These are phyloP conservation scores for Chirona hameri DNA, from an alignment of 2,888 invertebrate genomes.

Conservation along the genomic window DNA sequence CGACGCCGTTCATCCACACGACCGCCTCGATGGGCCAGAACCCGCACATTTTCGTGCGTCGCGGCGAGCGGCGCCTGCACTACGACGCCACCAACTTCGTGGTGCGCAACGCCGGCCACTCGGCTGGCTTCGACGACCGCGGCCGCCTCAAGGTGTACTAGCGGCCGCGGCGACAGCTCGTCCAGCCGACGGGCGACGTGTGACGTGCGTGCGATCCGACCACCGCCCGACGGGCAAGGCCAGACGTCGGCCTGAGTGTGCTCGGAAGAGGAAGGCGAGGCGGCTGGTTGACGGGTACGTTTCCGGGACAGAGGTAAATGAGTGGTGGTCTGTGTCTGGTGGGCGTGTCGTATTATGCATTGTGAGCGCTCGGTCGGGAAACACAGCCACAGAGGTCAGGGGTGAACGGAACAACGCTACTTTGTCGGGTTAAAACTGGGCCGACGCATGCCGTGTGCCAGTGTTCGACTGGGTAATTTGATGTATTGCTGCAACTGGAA, in stretches of 20 bases:
- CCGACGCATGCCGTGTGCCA: background rate
- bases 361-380: background rate
- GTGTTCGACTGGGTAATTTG: background rate
- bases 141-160: conserved; percentile 84
- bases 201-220: no score
- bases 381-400: background rate
- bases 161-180: background rate
- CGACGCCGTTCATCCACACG: conserved; percentile 79
- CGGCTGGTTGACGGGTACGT: no score
- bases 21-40: conserved; percentile 73
- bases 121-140: conserved; percentile 84
- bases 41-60: conserved; percentile 59
- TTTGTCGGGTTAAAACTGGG: background rate
- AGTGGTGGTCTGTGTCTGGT: no score
- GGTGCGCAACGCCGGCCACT: conserved; percentile 84
- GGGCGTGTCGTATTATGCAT: no score
- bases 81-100: conserved; percentile 83
- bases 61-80: conserved; percentile 83
- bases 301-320: no score
- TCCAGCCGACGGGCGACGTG: no score
- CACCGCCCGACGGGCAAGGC: no score
- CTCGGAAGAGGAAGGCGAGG: no score
- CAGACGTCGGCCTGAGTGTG: no score
- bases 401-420: background rate
- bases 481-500: conserved; percentile 1